Evolutionary conservation across 30 jellyfish, hydroid and myxozoan genomes (phyloP).

Genomic region (Hydra vulgaris): DNA sequence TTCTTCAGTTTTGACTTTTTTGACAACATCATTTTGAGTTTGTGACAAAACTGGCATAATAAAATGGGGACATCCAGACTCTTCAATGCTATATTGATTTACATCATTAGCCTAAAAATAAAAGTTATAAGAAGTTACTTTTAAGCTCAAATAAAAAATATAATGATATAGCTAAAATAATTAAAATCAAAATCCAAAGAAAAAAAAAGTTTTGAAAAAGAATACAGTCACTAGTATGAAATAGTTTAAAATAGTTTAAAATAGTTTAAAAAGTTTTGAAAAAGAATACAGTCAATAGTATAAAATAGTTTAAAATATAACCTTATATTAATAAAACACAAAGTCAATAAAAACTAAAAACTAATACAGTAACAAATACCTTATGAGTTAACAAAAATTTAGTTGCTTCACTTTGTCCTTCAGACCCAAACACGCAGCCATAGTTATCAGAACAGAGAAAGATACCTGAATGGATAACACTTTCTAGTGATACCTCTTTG

Average conservation of each 20-base stretch:
- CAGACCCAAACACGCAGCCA: slow-evolving; percentile 29
- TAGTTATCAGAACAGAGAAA: slow-evolving; percentile 28
- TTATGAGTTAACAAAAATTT: background rate
- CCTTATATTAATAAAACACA: too few relatives aligned
- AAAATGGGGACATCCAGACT: background rate
- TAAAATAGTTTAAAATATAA: too few relatives aligned
- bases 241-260: too few relatives aligned
- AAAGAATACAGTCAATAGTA: too few relatives aligned
- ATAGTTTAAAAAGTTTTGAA: too few relatives aligned
- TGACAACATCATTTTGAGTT: background rate
- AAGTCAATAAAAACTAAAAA: too few relatives aligned
- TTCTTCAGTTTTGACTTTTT: background rate
- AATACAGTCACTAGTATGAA: too few relatives aligned
- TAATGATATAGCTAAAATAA: background rate
- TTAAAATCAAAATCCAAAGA: too few relatives aligned
- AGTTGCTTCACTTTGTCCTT: background rate
- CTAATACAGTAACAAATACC: too few relatives aligned
- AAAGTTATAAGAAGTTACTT: too few relatives aligned
- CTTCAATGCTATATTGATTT: background rate
- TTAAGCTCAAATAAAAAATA: too few relatives aligned
- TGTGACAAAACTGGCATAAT: background rate
- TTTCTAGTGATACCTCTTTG: slow-evolving; percentile 39
- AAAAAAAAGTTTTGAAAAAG: background rate
- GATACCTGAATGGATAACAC: slow-evolving; percentile 66
- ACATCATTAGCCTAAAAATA: background rate